Base-by-base conservation (phyloP, 1,140 invertebrate species). In the Drepana arcuata region DNA sequence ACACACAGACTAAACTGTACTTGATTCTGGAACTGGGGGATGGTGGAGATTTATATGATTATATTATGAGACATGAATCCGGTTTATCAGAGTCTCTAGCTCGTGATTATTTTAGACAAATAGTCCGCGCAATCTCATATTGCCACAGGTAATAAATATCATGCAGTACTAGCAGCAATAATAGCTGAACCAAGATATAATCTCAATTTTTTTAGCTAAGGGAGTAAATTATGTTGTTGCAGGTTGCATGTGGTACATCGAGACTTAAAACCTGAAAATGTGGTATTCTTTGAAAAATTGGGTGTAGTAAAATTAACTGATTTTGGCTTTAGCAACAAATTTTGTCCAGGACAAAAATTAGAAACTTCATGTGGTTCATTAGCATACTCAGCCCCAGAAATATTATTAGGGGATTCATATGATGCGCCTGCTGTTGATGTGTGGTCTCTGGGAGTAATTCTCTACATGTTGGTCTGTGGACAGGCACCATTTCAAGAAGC, bases 331-430 rank as follows among this genome's bases (percentile, higher is more conserved):
- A 98, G 96, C 75, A 96, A 95, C 86, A 91, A 95, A 79, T 99
- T 98, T 84, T 95, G 91, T 68, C 97, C 97, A 14, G 97, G 96
- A 6, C 95, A 98, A 82, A 98, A 99, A 78, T 83, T 99, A 52
- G 95, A 98, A 80, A 99, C 98, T 10, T 98, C 96, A 3, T 99
- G 98, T 86, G 98, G 98, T n/a, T 98, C 96, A 41, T 85, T 99
- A 49, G 98, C 98, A 2, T 99, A 99, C 85, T 99, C 98, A 7
- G 98, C 98, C 2, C 98, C 98, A 3, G 98, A 99, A 87, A 99
- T 99, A 64, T 86, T 99, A 33, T 86, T 99, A 29, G 98, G 98
- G 16, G 96, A 96, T 69, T 94, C 93, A 6, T 96, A 96, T 72
- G 94, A 96, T 85, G 94, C 94, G 29, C 95, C 95, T 18, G 95